A percentile compares a stretch with the other conserved stretches of the same genome.
Evolutionary conservation across 2,797 vertebrate genomes (phyloP).

Genomic region (Peromyscus nudipes): DNA sequence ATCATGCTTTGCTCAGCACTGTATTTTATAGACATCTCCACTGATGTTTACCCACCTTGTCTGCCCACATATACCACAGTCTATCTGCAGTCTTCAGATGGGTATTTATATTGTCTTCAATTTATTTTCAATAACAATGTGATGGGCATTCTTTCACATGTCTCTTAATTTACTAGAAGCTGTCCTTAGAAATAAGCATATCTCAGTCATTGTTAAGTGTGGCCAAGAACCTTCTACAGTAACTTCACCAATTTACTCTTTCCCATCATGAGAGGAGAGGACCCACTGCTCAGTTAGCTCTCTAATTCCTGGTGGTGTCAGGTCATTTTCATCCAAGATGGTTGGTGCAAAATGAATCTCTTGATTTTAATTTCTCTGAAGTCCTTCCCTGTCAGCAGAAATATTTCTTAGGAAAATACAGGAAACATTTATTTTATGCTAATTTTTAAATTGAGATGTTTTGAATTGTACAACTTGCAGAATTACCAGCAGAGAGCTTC

Average conservation of each 20-base stretch:
- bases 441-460: neutral
- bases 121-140: neutral
- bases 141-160: neutral
- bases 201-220: neutral
- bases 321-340: neutral
- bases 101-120: neutral
- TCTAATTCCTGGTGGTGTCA: neutral
- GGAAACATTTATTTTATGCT: neutral
- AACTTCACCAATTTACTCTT: neutral
- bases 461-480: slow-evolving; percentile 12
- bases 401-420: neutral
- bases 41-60: neutral
- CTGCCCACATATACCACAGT: neutral
- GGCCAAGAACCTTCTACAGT: neutral
- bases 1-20: neutral
- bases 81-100: neutral
- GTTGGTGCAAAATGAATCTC: slow-evolving; percentile 9
- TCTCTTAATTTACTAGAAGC: neutral
- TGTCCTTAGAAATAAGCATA: neutral
- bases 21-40: neutral
- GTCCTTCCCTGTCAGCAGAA: neutral
- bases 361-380: slow-evolving; percentile 28
- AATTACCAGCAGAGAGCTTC: slow-evolving; percentile 37
- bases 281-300: neutral
- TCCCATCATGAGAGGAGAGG: accelerated